Evolutionary conservation across 2,888 invertebrate genomes (phyloP), one percentile per base, ranked within the genome.

Genomic region (Drosophila sordidula): DNA sequence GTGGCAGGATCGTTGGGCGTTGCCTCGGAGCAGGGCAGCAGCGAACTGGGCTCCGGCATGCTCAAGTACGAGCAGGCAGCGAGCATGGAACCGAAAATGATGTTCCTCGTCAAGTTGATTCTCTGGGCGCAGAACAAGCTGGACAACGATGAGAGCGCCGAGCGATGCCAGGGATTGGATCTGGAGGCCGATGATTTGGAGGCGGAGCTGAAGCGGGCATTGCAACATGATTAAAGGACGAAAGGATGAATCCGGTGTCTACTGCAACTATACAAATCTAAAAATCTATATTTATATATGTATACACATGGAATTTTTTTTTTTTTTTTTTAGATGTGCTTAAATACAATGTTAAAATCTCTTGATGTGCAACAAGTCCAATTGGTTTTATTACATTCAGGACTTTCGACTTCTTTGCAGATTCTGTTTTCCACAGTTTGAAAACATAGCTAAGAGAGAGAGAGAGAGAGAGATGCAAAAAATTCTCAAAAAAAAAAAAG

Each of bases 61-160:
- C 16, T 72, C 9, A 69, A 41, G 38, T 29, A 34, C 6, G 58
- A 63, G 22, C 66, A 70, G 4, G 22, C 39, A 1, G 26, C 54
- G 3, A 49, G 58, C 52, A 63, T 65, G 61, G 87, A 83, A 14
- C 83, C 83, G 0, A 61, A 75, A 26, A 82, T 83, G 59, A 69
- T 80, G 57, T 83, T 89, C 51, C 85, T 83, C 12, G 75, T 83
- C 18, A 87, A 87, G 46, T 38, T 83, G 9, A 83, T 83, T 32
- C 66, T 83, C 6, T 83, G 83, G 83, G 89, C 83, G 0, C 89
- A 89, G 54, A 29, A 47, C 22, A 80, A 69, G 34, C 26, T 83
- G 38, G 85, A 83, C 6, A 68, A 51, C 3, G 77, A 73, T 22
- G 59, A 66, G 12, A 50, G 46, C 3, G 55, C 47, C 6, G 61